Percentiles rank a stretch among this genome's conserved stretches.
phyloP scores from a whole-genome alignment of 2,888 invertebrate species.

The Geophilus truncorum region DNA sequence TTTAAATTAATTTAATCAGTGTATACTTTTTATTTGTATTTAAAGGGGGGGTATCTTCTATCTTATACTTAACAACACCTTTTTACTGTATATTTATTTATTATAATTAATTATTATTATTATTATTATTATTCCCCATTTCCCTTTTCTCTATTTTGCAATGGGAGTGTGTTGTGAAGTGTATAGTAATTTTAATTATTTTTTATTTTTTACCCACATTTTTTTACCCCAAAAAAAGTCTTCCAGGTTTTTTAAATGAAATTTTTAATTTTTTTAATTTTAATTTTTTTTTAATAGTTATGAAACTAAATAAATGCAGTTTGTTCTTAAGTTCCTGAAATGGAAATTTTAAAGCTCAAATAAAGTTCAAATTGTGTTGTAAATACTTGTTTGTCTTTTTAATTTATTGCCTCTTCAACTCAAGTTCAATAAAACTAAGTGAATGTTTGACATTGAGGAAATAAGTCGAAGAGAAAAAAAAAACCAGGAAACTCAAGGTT shows the following conservation, averaged over 20 bases:
- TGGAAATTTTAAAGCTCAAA: neutral
- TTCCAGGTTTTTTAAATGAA: neutral
- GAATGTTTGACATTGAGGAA: neutral
- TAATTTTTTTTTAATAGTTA: neutral
- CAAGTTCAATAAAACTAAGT: neutral
- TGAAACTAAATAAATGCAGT: neutral
- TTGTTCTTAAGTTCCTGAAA: neutral
- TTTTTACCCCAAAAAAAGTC: neutral
- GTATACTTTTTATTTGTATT: neutral
- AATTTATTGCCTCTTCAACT: neutral
- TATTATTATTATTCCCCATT: neutral
- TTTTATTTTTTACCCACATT: too few species aligned
- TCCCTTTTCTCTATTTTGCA: neutral
- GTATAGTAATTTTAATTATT: neutral
- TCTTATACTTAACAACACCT: neutral
- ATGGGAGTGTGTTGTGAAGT: neutral
- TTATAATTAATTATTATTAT: neutral
- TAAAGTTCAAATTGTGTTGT: neutral
- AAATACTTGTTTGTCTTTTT: neutral
- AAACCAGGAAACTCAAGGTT: too few species aligned
- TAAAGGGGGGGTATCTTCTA: neutral
- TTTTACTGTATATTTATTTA: neutral
- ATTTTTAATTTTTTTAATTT: too few species aligned
- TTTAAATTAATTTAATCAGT: neutral
- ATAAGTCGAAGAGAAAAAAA: neutral